Evolutionary conservation across 2,113 vertebrate genomes (phyloP), one percentile per base, ranked within the genome.

Genomic region (Promerops cafer): DNA sequence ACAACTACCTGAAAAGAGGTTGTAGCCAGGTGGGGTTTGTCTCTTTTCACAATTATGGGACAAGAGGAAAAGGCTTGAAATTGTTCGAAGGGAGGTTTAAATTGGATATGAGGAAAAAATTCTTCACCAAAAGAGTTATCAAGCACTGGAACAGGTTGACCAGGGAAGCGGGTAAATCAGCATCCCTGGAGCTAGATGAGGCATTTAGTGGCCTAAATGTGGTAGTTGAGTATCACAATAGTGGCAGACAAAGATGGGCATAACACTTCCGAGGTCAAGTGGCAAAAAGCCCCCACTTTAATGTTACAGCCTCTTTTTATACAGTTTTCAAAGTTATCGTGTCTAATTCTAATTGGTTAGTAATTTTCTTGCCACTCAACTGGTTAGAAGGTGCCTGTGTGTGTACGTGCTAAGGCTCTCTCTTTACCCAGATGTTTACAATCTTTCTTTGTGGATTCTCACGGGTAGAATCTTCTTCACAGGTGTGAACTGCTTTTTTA

Each of bases 161-260:
- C 9, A 33, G 37, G 11, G 21, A 52, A 37, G 18, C 6, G 2
- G 15, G 45, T 18, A 15, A 37, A 60, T 37, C 54, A 37, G 9
- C 15, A 28, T 52, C 27, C 11, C 37, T 28, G 33, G 18, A 37
- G 9, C 11, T 27, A 37, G 11, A 37, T 27, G 53, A 68, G n/a
- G 14, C 33, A 44, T 14, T 59, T 37, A 52, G 7, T 0, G 1
- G 9, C 31, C n/a, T n/a, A n/a, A n/a, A n/a, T n/a, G n/a, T n/a
- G n/a, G n/a, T n/a, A n/a, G 16, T 39, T 28, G 16, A 27, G 35
- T 27, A 35, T 18, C 5, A 2, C 24, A 39, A 13, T 9, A 27
- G 24, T 27, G 35, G 4, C 30, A 17, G 7, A 26, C 7, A 60
- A 60, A 37, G 33, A 37, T 23, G 11, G 10, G 21, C 15, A 7